Conservation (phyloP, 1,140 invertebrate genomes). For the Physella acuta region DNA sequence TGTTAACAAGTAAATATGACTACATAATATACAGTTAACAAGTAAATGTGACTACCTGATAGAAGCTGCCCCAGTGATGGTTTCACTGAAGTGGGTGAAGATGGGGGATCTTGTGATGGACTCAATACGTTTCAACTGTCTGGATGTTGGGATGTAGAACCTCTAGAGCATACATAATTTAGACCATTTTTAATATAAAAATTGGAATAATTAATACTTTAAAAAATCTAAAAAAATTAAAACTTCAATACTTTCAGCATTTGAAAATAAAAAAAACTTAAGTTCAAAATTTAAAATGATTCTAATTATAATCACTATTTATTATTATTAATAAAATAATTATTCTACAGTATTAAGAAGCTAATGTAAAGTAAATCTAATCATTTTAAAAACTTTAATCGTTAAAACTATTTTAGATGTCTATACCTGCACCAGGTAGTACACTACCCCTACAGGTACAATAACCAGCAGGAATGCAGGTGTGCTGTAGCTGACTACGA, state of each 20-base stretch:
- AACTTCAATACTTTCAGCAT: background rate
- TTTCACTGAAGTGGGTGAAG: constrained; percentile 64
- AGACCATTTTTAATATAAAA: constrained; percentile 6
- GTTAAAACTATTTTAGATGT: too few species aligned
- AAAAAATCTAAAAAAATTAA: background rate
- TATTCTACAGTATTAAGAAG: too few species aligned
- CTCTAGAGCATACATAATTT: constrained; percentile 43
- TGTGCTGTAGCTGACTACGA: constrained; percentile 62
- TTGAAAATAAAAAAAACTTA: background rate
- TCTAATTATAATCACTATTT: too few species aligned
- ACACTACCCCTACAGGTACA: constrained; percentile 26
- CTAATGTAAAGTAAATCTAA: too few species aligned
- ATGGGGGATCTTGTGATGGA: constrained; percentile 62
- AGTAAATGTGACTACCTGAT: constrained; percentile 58
- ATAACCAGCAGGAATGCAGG: constrained; percentile 60
- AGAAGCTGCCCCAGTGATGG: constrained; percentile 62
- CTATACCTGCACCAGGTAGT: constrained; percentile 26
- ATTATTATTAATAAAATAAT: too few species aligned
- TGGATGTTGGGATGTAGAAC: constrained; percentile 63
- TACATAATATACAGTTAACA: background rate
- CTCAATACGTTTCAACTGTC: constrained; percentile 65
- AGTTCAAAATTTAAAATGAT: background rate
- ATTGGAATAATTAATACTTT: background rate
- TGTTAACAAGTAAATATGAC: too few species aligned
- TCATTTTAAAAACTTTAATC: too few species aligned